Evolutionary conservation across 64 coral and sea anemone genomes (phyloP), one percentile per base, ranked within the genome.

Genomic region (Montipora foliosa): DNA sequence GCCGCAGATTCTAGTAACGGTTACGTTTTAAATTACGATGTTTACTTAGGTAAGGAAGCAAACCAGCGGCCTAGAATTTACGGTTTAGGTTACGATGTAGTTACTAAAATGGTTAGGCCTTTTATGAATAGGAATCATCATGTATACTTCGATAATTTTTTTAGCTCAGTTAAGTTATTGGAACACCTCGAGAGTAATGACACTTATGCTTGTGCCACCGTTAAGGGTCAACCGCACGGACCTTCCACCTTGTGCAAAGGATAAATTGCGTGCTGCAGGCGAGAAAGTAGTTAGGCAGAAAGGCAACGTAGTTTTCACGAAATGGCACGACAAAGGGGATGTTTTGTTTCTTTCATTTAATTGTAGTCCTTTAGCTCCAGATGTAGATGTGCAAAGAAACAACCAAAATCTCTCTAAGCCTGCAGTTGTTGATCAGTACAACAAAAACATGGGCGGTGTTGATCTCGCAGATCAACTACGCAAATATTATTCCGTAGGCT

Each of bases 171-270:
- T 90, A 84, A 11, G 21, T 66, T 70, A 8, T 66, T 94, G 24
- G 79, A 94, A 46, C 93, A 94, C 47, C 74, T 94, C 37, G 11
- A 49, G 19, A 5, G 60, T 13, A 84, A 94, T 57, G 25, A 80
- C 22, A 94, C 92, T 49, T 94, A 88, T 45, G 66, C 84, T 47
- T 94, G 83, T 88, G 61, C 58, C 2, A 94, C 76, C 12, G 76
- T 80, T 80, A 12, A 57, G 77, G 14, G 25, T 77, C 44, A 89
- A 80, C 16, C 57, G 85, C 7, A 94, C 82, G 68, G 76, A 79
- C n/a, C 57, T 94, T 46, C 92, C 92, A 21, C 62, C 51, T 55
- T 81, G 62, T 13, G 84, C 92, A 2, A 94, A 72, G 4, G 51
- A 17, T 2, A 89, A 88, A 57, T 62, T 94, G 6, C 10, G 75